phyloP scores from a whole-genome alignment of 2,113 vertebrate genomes.

The Phocoena phocoena region DNA sequence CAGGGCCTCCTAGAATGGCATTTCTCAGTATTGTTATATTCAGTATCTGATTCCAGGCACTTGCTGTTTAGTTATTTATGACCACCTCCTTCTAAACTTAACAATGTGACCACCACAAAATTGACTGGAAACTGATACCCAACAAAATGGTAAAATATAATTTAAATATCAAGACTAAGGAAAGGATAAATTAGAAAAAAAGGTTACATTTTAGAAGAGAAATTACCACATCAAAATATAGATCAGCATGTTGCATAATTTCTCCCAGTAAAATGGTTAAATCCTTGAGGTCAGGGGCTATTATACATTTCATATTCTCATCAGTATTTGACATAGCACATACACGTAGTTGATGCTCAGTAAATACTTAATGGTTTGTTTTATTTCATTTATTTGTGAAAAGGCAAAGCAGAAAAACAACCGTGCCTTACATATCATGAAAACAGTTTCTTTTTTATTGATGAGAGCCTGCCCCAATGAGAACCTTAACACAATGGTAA shows the following conservation, averaged over 20 bases:
- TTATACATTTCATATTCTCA: neutral
- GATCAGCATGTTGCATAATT: neutral
- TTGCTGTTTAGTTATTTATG: neutral
- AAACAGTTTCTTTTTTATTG: neutral
- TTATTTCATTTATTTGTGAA: slow-evolving; percentile 27
- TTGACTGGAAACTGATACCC: neutral
- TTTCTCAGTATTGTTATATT: neutral
- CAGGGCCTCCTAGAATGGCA: neutral
- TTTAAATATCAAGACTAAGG: neutral
- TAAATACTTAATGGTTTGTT: neutral
- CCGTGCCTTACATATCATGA: neutral
- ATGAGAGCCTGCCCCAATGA: neutral
- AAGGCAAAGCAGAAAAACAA: neutral
- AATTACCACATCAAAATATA: neutral
- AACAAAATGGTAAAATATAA: neutral
- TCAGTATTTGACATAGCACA: neutral
- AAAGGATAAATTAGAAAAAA: neutral
- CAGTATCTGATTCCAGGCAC: neutral
- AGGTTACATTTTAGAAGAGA: neutral
- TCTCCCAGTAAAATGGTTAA: neutral
- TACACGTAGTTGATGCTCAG: neutral
- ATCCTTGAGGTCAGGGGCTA: neutral
- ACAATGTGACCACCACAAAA: neutral
- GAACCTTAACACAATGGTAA: neutral
- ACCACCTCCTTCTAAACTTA: neutral